phyloP scores from a whole-genome alignment of 2,113 vertebrate species.

The Balaeniceps rex region DNA sequence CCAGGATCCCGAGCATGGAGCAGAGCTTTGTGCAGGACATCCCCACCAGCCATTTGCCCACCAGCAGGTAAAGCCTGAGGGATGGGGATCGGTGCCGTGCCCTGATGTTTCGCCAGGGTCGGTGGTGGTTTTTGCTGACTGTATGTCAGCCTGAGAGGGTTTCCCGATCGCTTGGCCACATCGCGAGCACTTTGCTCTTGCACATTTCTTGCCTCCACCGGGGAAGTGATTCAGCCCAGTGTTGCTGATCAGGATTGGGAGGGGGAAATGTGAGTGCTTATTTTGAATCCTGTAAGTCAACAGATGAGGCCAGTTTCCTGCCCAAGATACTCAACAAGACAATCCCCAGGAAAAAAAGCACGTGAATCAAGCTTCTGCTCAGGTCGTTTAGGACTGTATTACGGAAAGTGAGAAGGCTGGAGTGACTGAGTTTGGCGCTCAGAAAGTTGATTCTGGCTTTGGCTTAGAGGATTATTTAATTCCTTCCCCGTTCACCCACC shows the following conservation, averaged over 20 bases:
- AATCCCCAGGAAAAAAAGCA: neutral
- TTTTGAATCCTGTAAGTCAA: neutral
- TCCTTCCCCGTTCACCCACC: neutral
- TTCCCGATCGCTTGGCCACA: neutral
- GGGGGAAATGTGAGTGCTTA: neutral
- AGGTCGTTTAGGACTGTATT: neutral
- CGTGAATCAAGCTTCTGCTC: neutral
- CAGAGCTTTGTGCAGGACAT: slow-evolving; percentile 69
- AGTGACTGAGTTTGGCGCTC: neutral
- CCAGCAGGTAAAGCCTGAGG: slow-evolving; percentile 70
- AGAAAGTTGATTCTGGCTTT: neutral
- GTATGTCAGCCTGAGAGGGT: rapidly evolving
- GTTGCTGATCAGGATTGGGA: neutral
- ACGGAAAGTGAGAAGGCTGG: neutral
- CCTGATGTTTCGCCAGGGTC: rapidly evolving
- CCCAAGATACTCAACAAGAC: neutral
- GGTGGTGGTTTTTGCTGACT: too few species aligned
- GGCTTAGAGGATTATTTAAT: neutral
- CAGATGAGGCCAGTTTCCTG: neutral
- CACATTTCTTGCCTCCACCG: neutral
- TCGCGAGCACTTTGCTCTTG: rapidly evolving
- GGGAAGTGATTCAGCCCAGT: neutral
- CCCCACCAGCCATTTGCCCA: slow-evolving; percentile 55
- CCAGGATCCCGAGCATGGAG: slow-evolving; percentile 69
- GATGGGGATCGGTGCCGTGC: neutral